These are phyloP conservation scores for Pheosia tremula DNA, from an alignment of 2,888 invertebrate genomes.

Conservation along the genomic window DNA sequence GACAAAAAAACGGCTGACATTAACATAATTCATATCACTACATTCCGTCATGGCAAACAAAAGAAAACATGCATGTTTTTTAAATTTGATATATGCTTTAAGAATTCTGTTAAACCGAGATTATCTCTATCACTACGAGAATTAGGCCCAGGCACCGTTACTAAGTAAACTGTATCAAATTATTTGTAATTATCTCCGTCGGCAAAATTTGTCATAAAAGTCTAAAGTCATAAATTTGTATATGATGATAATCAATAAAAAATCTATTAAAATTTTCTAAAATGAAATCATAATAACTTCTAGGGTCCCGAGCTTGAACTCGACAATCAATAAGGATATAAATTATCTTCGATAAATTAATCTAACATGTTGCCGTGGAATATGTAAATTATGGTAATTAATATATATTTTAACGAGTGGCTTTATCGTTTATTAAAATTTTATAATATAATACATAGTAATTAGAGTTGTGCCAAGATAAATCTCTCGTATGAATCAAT, in stretches of 20 bases:
- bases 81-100: too few relatives aligned
- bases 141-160: slow-evolving; percentile 31
- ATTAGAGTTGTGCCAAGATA: slow-evolving; percentile 51
- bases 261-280: slow-evolving; percentile 25
- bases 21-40: too few relatives aligned
- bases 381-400: slow-evolving; percentile 38
- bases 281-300: slow-evolving; percentile 33
- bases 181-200: slow-evolving; percentile 19
- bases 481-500: slow-evolving; percentile 53
- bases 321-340: slow-evolving; percentile 37
- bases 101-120: too few relatives aligned
- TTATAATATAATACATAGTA: slow-evolving; percentile 37
- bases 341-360: slow-evolving; percentile 34
- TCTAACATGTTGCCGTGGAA: slow-evolving; percentile 25
- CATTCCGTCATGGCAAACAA: too few relatives aligned
- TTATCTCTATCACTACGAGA: too few relatives aligned
- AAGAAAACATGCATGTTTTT: too few relatives aligned
- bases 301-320: slow-evolving; percentile 23
- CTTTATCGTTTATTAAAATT: slow-evolving; percentile 36
- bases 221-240: slow-evolving; percentile 29
- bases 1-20: too few relatives aligned
- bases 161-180: slow-evolving; percentile 16
- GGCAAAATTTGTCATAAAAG: slow-evolving; percentile 16
- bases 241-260: slow-evolving; percentile 25
- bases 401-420: slow-evolving; percentile 28